A percentile compares a stretch with the other conserved stretches of the same genome.
Conservation (phyloP, 2,113 vertebrate species). For the Tonatia bakeri region DNA sequence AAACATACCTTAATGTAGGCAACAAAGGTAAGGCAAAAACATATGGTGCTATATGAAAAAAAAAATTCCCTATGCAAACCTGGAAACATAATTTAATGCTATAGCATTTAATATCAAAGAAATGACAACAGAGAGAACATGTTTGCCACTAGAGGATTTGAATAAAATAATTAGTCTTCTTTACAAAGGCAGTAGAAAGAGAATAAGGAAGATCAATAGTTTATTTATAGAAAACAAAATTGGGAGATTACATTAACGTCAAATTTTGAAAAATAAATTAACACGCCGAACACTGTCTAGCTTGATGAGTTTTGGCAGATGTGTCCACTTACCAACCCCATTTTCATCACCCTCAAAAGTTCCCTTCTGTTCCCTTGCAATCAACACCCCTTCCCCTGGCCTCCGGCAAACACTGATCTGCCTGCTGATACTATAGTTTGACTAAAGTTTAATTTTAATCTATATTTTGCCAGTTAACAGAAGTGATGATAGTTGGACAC, state of each 20-base stretch:
- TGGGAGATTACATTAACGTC: not conserved
- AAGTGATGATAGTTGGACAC: conserved; percentile 3
- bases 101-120: conserved; percentile 10
- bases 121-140: not conserved
- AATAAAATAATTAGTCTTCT: conserved; percentile 22
- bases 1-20: conserved; percentile 32
- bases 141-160: not conserved
- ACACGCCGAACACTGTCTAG: not conserved
- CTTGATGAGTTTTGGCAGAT: not conserved
- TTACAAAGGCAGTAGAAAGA: not conserved
- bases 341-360: not conserved
- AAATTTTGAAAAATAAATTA: not conserved
- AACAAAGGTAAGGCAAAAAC: not conserved
- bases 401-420: not conserved
- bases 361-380: not conserved
- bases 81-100: conserved; percentile 12
- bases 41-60: not conserved
- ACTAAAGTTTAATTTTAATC: conserved; percentile 36
- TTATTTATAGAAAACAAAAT: conserved; percentile 18
- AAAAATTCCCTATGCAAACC: not conserved
- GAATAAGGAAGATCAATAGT: not conserved
- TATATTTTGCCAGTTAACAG: not conserved
- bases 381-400: not conserved
- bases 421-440: conserved; percentile 5
- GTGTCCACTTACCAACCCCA: not conserved